These are phyloP conservation scores for Caenorhabditis parvicauda DNA, from an alignment of 2,888 invertebrate species.

Conservation along the genomic window DNA sequence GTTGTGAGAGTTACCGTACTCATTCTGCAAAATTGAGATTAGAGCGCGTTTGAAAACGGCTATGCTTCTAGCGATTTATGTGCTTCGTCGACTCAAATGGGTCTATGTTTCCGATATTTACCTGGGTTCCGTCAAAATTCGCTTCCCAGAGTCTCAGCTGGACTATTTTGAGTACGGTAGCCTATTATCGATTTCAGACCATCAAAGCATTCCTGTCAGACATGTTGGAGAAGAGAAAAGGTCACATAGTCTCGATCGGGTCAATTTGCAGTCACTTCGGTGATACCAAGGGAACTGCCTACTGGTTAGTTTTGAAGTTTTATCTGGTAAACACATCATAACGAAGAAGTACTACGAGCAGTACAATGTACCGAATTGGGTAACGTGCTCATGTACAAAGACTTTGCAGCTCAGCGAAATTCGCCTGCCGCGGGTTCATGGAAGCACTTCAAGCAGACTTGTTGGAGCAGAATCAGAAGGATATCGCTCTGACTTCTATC, in stretches of 20 bases:
- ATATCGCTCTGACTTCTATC: conserved; percentile 20
- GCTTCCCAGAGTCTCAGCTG: no score
- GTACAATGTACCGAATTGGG: background rate
- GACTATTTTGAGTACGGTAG: no score
- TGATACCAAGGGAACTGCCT: conserved; percentile 31
- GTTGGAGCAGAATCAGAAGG: conserved; percentile 11
- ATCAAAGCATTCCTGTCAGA: conserved; percentile 23
- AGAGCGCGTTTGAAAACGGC: no score
- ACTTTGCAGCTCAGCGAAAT: conserved; percentile 25
- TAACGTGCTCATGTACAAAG: background rate
- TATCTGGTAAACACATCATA: background rate
- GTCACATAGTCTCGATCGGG: conserved; percentile 30
- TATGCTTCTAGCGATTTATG: no score
- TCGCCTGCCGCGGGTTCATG: conserved; percentile 29
- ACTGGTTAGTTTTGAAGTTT: conserved; percentile 21
- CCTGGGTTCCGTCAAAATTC: no score
- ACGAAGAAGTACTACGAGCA: background rate
- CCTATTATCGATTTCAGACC: conserved; percentile 8
- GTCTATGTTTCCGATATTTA: no score
- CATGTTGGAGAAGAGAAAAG: conserved; percentile 22
- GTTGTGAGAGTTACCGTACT: no score
- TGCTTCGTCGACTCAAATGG: no score
- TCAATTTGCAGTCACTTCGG: conserved; percentile 34
- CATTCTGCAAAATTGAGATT: no score
- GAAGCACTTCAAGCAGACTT: conserved; percentile 30